phyloP scores from a whole-genome alignment of 2,113 vertebrate genomes.

The Dissostichus mawsoni region DNA sequence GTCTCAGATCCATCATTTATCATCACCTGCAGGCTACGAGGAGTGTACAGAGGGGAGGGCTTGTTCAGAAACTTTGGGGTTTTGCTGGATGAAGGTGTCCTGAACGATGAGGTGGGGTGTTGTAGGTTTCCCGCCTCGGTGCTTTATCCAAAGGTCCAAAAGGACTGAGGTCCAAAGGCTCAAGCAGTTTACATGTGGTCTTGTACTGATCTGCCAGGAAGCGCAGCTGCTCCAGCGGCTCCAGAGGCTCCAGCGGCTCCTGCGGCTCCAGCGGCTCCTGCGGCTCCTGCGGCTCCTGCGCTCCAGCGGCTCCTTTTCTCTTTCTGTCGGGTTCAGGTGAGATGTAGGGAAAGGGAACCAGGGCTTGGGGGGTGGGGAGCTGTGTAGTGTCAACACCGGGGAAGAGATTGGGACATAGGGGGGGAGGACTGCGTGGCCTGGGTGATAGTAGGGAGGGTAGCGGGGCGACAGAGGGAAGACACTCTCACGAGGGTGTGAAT shows the following conservation, averaged over 20 bases:
- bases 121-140: background rate
- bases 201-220: slow-evolving; percentile 78
- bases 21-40: background rate
- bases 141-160: slow-evolving; percentile 40
- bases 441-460: slow-evolving; percentile 50
- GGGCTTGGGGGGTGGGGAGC: background rate
- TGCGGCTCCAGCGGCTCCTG: too few species aligned
- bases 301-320: slow-evolving; percentile 61
- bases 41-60: slow-evolving; percentile 75
- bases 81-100: slow-evolving; percentile 66
- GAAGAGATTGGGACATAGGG: slow-evolving; percentile 31
- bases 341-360: background rate
- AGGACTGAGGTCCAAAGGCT: slow-evolving; percentile 79
- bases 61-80: slow-evolving; percentile 82
- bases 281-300: background rate
- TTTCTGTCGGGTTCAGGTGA: slow-evolving; percentile 12
- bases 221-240: slow-evolving; percentile 75
- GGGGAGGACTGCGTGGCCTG: slow-evolving; percentile 30
- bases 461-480: slow-evolving; percentile 45
- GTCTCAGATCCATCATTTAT: slow-evolving; percentile 48
- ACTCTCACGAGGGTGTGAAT: slow-evolving; percentile 25
- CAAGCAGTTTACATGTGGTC: slow-evolving; percentile 64
- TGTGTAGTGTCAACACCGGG: background rate
- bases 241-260: too few species aligned
- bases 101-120: slow-evolving; percentile 74